Conservation (phyloP, 2,113 vertebrate genomes). For the Mastomys natalensis region DNA sequence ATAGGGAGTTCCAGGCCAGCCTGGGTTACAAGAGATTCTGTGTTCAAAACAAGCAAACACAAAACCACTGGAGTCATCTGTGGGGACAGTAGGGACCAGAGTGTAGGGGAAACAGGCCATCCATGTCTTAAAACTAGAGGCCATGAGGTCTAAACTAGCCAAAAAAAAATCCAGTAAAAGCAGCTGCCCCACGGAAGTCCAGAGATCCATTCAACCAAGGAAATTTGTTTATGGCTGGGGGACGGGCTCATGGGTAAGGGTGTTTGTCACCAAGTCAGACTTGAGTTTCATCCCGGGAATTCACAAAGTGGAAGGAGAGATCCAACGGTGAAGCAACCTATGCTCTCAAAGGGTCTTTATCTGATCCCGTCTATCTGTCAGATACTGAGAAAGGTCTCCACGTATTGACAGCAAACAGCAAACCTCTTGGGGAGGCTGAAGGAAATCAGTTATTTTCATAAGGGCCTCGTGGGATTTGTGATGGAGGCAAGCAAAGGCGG, state of each 20-base stretch:
- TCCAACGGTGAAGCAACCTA: neutral
- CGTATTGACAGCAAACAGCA: neutral
- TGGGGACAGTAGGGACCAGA: neutral
- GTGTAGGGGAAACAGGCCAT: neutral
- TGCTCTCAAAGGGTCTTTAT: neutral
- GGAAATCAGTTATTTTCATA: neutral
- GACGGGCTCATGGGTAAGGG: too few relatives aligned
- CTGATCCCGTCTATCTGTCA: neutral
- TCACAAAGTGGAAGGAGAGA: neutral
- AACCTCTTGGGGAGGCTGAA: neutral
- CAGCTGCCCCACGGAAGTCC: neutral
- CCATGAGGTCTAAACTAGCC: neutral
- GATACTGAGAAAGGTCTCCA: neutral
- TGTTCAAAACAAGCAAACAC: neutral
- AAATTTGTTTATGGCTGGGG: neutral
- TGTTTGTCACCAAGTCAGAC: neutral
- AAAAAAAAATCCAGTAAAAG: neutral
- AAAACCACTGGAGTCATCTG: neutral
- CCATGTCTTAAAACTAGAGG: neutral
- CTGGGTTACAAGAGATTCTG: neutral
- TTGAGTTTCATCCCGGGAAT: neutral
- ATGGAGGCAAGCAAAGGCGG: neutral
- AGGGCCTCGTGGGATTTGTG: neutral
- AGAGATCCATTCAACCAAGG: neutral
- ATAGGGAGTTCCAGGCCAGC: neutral